Percentiles rank a stretch among this genome's conserved stretches.
phyloP scores from a whole-genome alignment of 1,140 invertebrate genomes.

The Muscidifurax raptorellus region DNA sequence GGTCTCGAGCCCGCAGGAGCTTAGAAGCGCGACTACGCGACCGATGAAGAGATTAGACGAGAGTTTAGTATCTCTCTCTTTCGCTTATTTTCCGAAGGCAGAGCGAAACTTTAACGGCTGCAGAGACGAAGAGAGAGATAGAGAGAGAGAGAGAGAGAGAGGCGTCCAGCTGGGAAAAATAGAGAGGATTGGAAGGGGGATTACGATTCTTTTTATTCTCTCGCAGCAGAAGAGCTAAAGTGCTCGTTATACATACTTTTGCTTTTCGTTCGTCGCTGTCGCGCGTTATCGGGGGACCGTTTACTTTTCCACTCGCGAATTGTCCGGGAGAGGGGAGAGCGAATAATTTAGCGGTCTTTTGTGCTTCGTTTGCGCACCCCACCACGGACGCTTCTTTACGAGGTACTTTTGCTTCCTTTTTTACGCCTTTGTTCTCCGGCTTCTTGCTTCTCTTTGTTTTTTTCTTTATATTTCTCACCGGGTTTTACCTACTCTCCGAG shows the following conservation, averaged over 20 bases:
- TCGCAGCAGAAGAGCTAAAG: neutral
- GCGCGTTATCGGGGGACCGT: slow-evolving; percentile 4
- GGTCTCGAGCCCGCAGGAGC: neutral
- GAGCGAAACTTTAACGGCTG: neutral
- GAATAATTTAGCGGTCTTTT: slow-evolving; percentile 30
- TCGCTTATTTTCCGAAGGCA: neutral
- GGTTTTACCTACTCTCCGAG: neutral
- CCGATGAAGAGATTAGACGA: slow-evolving; percentile 2
- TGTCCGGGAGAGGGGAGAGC: neutral
- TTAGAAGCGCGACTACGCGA: neutral
- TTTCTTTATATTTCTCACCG: neutral
- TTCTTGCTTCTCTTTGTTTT: neutral
- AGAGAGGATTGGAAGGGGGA: neutral
- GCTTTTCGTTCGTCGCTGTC: neutral
- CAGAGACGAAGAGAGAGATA: no score
- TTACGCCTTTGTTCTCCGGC: slow-evolving; percentile 3
- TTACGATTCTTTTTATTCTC: slow-evolving; percentile 13
- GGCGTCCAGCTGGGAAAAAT: neutral
- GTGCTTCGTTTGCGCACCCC: neutral
- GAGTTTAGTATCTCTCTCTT: neutral
- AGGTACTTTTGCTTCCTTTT: neutral
- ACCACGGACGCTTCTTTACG: neutral
- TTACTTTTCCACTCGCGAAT: neutral
- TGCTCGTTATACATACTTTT: slow-evolving; percentile 13
- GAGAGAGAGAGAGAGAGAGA: neutral